These are phyloP conservation scores for Mixornis gularis DNA, from an alignment of 2,113 vertebrate genomes.

Conservation along the genomic window DNA sequence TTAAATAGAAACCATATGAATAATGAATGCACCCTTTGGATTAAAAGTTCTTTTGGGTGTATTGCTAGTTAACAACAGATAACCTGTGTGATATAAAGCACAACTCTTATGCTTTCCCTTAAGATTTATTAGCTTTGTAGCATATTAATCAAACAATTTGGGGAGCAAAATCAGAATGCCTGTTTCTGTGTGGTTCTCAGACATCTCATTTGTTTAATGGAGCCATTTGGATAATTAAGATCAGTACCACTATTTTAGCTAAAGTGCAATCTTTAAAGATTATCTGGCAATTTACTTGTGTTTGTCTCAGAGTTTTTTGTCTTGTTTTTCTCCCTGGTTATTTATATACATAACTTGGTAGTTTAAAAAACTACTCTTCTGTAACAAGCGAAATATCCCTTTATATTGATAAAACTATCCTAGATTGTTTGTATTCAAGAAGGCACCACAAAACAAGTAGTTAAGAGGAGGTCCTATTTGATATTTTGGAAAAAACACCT, in stretches of 20 bases:
- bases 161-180: not conserved
- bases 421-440: not conserved
- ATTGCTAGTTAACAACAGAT: not conserved
- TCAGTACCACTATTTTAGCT: conserved; percentile 18
- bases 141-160: conserved; percentile 19
- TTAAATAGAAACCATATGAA: not conserved
- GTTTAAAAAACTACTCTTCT: not conserved
- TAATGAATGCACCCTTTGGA: not conserved
- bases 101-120: not conserved
- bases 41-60: not conserved
- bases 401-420: not conserved
- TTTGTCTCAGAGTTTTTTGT: not conserved
- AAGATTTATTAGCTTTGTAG: conserved; percentile 36
- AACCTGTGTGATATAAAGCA: not conserved
- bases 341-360: not conserved
- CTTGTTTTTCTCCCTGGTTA: not conserved
- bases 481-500: not conserved
- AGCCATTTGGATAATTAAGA: conserved; percentile 48
- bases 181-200: conserved; percentile 1
- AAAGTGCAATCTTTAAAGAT: conserved; percentile 23
- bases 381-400: not conserved
- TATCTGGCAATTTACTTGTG: not conserved
- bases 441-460: not conserved
- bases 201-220: conserved; percentile 43
- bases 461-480: not conserved